phyloP scores from a whole-genome alignment of 2,113 vertebrate species.

The Dasyornis broadbenti region DNA sequence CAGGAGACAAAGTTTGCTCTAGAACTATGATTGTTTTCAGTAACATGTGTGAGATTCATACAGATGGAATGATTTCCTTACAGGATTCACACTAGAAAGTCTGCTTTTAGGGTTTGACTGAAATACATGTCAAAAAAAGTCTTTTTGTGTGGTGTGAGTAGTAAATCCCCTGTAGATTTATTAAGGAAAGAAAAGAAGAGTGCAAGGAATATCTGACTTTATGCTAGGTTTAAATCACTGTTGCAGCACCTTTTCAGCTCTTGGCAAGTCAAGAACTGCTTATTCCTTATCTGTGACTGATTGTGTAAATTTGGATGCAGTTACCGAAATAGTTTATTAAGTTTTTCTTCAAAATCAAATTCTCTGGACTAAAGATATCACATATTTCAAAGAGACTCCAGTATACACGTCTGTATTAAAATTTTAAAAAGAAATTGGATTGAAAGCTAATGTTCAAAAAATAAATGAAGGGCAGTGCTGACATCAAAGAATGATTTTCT shows the following conservation, averaged over 20 bases:
- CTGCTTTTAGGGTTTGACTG: background rate
- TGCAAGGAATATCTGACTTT: background rate
- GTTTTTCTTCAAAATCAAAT: background rate
- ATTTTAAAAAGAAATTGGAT: background rate
- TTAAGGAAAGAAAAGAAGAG: background rate
- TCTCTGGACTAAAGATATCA: background rate
- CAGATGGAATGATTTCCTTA: background rate
- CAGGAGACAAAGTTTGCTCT: background rate
- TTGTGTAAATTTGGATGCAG: background rate
- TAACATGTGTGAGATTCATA: background rate
- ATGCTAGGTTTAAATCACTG: background rate
- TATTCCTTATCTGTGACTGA: background rate
- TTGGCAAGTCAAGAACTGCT: background rate
- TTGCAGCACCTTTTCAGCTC: background rate
- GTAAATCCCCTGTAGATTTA: background rate
- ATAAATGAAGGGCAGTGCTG: background rate
- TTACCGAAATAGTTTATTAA: background rate
- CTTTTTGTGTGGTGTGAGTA: background rate
- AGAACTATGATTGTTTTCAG: background rate
- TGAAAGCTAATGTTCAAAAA: background rate
- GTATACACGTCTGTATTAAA: background rate
- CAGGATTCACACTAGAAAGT: background rate
- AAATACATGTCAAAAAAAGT: background rate
- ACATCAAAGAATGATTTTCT: background rate
- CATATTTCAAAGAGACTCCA: background rate